Conservation (phyloP, 2,888 invertebrate species). For the Cerastoderma edule region DNA sequence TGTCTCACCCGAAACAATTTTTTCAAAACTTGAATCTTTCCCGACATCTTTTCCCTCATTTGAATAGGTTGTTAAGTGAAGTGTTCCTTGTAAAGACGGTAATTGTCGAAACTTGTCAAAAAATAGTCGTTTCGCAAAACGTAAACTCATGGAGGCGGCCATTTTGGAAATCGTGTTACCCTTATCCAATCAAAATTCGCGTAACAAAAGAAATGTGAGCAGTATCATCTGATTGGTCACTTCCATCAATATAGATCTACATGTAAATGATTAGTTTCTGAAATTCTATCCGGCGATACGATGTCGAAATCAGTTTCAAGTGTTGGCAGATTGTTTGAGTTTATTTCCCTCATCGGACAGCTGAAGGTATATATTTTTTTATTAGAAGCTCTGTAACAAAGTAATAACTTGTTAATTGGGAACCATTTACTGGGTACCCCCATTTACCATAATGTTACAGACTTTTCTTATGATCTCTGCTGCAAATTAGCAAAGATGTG, state of each 20-base stretch:
- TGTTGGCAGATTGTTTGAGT: constrained; percentile 69
- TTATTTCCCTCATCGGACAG: constrained; percentile 74
- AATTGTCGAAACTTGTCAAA: neutral
- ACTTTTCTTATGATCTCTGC: too few relatives aligned
- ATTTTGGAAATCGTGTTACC: constrained; percentile 54
- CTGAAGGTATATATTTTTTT: constrained; percentile 69
- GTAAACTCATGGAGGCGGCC: constrained; percentile 63
- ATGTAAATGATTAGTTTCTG: constrained; percentile 27
- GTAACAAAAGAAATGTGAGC: constrained; percentile 9
- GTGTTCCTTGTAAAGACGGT: too few relatives aligned
- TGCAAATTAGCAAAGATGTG: too few relatives aligned
- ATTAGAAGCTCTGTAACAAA: neutral
- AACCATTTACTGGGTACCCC: too few relatives aligned
- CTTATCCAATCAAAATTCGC: constrained; percentile 53
- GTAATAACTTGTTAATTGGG: neutral
- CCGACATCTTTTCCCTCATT: neutral
- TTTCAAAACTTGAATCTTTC: neutral
- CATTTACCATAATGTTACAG: too few relatives aligned
- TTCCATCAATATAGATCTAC: neutral
- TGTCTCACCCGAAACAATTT: too few relatives aligned
- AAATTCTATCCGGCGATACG: neutral
- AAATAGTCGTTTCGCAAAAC: neutral
- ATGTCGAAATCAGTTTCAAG: constrained; percentile 35
- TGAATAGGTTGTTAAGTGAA: neutral
- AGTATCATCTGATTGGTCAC: constrained; percentile 12